A percentile compares a stretch with the other conserved stretches of the same genome.
Conservation (phyloP, 2,888 invertebrate species). For the Lycophotia porphyrea region DNA sequence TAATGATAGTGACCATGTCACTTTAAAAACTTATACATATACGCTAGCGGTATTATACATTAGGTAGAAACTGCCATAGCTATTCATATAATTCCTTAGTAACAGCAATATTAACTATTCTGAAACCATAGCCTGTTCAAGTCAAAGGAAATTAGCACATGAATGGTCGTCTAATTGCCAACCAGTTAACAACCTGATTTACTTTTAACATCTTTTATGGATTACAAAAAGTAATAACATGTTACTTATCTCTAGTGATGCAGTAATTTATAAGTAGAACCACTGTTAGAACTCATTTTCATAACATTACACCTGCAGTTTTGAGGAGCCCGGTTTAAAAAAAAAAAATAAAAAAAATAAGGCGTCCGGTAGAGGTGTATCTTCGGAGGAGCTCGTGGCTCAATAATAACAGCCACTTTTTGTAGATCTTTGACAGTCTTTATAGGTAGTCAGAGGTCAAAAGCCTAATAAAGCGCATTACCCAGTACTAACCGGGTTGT, state of each 20-base stretch:
- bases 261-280: neutral
- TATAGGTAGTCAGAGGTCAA: too few species aligned
- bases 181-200: conserved; percentile 25
- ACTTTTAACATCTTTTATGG: conserved; percentile 16
- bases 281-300: neutral
- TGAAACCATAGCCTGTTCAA: conserved; percentile 23
- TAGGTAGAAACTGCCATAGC: neutral
- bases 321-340: too few species aligned
- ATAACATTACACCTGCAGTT: neutral
- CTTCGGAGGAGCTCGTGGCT: neutral
- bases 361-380: neutral
- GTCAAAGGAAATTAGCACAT: conserved; percentile 36
- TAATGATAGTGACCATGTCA: neutral
- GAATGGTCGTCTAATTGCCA: conserved; percentile 39
- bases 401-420: too few species aligned
- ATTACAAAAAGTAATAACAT: conserved; percentile 19
- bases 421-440: too few species aligned
- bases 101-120: conserved; percentile 18
- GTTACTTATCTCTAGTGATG: conserved; percentile 4
- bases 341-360: too few species aligned
- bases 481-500: too few species aligned
- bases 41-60: neutral
- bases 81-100: conserved; percentile 12
- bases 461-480: too few species aligned
- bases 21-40: neutral